Percentiles rank a stretch among this genome's conserved stretches.
These are phyloP conservation scores for Mormyrus iriodes DNA, from an alignment of 2,113 vertebrate genomes.

Conservation along the genomic window DNA sequence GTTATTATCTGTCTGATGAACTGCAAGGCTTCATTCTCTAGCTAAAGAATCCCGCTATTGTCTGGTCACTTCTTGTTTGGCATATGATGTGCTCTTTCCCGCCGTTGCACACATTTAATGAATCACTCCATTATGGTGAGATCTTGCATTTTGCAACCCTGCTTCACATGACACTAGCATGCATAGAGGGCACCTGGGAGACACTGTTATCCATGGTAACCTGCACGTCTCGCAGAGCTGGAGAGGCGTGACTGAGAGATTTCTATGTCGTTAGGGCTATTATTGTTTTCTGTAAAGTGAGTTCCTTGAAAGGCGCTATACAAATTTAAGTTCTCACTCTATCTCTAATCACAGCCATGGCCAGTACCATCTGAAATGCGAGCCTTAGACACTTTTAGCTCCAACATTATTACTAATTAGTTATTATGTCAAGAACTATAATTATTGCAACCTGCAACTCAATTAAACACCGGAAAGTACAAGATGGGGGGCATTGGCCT, in stretches of 20 bases:
- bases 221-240: not conserved
- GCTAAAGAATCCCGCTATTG: not conserved
- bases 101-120: not conserved
- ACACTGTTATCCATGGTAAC: not conserved
- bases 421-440: not conserved
- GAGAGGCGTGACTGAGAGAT: not conserved
- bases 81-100: not conserved
- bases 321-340: no score
- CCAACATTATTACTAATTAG: not conserved
- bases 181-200: not conserved
- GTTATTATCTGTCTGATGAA: not conserved
- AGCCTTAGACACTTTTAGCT: not conserved
- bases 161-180: not conserved
- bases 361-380: not conserved
- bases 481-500: not conserved
- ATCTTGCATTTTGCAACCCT: not conserved
- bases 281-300: no score
- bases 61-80: not conserved
- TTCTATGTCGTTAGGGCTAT: no score
- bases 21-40: not conserved
- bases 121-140: not conserved
- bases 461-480: not conserved
- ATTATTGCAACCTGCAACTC: not conserved
- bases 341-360: no score
- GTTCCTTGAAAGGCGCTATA: no score